phyloP scores from a whole-genome alignment of 1,140 invertebrate genomes.

The Micrasema longulum region DNA sequence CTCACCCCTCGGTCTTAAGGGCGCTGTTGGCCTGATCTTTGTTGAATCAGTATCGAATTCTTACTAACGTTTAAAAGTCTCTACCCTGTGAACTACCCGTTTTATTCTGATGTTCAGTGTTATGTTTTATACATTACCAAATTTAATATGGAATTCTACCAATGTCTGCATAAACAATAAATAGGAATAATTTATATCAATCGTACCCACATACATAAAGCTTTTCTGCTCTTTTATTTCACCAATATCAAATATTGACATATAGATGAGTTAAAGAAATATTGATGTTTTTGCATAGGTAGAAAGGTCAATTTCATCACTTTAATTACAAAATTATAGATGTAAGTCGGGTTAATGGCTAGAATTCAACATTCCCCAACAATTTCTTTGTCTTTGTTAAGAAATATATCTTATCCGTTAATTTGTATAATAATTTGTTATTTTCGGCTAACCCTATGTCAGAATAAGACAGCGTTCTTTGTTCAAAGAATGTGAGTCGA shows the following conservation, averaged over 20 bases:
- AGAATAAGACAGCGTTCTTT: background rate
- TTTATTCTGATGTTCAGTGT: background rate
- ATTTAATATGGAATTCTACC: background rate
- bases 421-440: background rate
- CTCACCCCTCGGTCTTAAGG: constrained; percentile 5
- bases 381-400: background rate
- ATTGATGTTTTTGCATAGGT: too few relatives aligned
- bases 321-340: too few relatives aligned
- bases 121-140: background rate
- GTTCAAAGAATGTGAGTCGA: background rate
- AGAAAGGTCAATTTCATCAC: too few relatives aligned
- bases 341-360: background rate
- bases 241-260: too few relatives aligned
- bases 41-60: background rate
- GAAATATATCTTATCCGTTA: background rate
- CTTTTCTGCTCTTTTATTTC: too few relatives aligned
- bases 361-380: background rate
- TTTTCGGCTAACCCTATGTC: background rate
- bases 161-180: background rate
- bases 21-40: too few relatives aligned
- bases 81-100: background rate
- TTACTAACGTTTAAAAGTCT: background rate
- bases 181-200: background rate
- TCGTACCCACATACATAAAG: too few relatives aligned
- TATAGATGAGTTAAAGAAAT: too few relatives aligned